Conservation (phyloP, 1,140 invertebrate genomes). For the Metaphire vulgaris region DNA sequence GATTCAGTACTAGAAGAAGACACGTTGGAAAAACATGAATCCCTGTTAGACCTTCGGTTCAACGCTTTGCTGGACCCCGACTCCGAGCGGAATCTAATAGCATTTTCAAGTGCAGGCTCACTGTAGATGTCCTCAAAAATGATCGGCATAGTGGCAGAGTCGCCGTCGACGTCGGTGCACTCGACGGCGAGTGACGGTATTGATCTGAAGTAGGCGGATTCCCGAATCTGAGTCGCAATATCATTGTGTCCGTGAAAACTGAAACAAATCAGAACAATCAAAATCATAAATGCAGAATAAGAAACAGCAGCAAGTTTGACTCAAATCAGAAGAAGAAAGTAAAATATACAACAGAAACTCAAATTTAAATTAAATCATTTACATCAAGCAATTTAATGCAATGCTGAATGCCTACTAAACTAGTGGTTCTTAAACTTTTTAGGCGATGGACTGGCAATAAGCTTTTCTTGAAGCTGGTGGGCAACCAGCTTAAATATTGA, state of each 20-base stretch:
- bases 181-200: slow-evolving; percentile 79
- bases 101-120: background rate
- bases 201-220: slow-evolving; percentile 75
- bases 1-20: background rate
- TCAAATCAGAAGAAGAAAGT: no score
- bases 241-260: slow-evolving; percentile 49
- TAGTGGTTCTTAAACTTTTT: no score
- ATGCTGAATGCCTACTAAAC: no score
- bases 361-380: no score
- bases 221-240: slow-evolving; percentile 56
- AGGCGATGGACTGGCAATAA: no score
- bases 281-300: no score
- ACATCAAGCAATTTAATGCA: no score
- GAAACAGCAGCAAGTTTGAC: no score
- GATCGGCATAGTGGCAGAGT: slow-evolving; percentile 74
- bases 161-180: slow-evolving; percentile 82
- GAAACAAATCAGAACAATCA: no score
- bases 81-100: background rate
- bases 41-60: background rate
- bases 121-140: slow-evolving; percentile 76
- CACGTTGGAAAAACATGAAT: background rate
- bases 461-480: no score
- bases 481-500: no score
- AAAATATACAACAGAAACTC: no score
- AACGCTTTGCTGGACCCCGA: background rate